phyloP scores from a whole-genome alignment of 2,888 invertebrate genomes.

The Drosophila suboccidentalis region DNA sequence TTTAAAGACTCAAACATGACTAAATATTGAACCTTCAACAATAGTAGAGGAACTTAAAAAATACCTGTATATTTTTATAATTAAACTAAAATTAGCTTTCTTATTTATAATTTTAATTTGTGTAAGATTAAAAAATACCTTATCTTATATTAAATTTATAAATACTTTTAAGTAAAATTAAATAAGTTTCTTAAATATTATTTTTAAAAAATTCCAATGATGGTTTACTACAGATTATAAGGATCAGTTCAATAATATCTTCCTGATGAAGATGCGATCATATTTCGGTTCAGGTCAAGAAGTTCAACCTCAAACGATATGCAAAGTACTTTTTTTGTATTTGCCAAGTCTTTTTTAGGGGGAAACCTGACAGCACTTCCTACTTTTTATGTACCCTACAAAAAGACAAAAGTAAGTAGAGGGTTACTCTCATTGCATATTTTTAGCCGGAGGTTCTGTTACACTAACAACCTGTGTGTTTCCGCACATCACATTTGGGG shows the following conservation, averaged over 20 bases:
- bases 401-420: not conserved
- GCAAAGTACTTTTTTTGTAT: constrained; percentile 9
- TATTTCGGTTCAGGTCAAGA: not conserved
- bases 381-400: constrained; percentile 19
- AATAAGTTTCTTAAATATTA: no score
- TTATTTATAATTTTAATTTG: no score
- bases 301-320: constrained; percentile 8
- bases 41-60: no score
- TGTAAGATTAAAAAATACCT: no score
- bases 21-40: no score
- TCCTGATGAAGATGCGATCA: not conserved
- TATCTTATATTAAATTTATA: no score
- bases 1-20: no score
- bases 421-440: constrained; percentile 34
- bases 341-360: not conserved
- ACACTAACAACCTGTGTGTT: constrained; percentile 45
- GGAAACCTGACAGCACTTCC: constrained; percentile 21
- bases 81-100: no score
- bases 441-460: constrained; percentile 43
- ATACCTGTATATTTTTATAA: no score
- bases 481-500: constrained; percentile 55
- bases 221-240: no score
- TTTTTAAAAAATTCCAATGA: not conserved
- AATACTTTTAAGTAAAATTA: no score
- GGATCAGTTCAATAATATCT: not conserved